These are phyloP conservation scores for Melanaphis sacchari DNA, from an alignment of 1,140 invertebrate genomes.

Conservation along the genomic window DNA sequence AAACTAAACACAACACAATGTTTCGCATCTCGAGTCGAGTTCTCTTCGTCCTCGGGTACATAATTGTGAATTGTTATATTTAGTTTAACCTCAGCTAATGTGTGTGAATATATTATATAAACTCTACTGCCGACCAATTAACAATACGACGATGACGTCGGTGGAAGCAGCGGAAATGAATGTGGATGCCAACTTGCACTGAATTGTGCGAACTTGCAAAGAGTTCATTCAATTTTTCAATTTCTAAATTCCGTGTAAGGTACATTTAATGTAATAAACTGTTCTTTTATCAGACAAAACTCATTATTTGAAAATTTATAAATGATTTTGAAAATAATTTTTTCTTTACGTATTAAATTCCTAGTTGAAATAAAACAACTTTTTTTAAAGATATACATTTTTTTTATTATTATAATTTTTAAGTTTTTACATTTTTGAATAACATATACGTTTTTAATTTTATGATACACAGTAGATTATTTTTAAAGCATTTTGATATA, in stretches of 20 bases:
- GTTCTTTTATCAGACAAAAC: background rate
- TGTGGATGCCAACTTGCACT: background rate
- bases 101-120: conserved; percentile 3
- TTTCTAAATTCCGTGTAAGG: background rate
- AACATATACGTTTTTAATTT: background rate
- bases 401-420: no score
- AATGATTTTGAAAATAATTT: no score
- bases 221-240: background rate
- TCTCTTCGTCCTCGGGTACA: no score
- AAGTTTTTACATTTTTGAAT: background rate
- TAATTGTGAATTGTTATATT: conserved; percentile 46
- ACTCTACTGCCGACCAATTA: conserved; percentile 18
- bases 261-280: background rate
- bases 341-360: no score
- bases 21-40: conserved; percentile 19
- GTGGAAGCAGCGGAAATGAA: background rate
- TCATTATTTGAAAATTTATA: no score
- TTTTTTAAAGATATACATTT: no score
- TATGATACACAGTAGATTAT: no score
- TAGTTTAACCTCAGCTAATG: conserved; percentile 29
- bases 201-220: background rate
- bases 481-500: no score
- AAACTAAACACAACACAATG: conserved; percentile 17
- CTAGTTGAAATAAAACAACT: no score
- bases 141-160: background rate